These are phyloP conservation scores for Eilema depressum DNA, from an alignment of 2,888 invertebrate genomes.

Conservation along the genomic window DNA sequence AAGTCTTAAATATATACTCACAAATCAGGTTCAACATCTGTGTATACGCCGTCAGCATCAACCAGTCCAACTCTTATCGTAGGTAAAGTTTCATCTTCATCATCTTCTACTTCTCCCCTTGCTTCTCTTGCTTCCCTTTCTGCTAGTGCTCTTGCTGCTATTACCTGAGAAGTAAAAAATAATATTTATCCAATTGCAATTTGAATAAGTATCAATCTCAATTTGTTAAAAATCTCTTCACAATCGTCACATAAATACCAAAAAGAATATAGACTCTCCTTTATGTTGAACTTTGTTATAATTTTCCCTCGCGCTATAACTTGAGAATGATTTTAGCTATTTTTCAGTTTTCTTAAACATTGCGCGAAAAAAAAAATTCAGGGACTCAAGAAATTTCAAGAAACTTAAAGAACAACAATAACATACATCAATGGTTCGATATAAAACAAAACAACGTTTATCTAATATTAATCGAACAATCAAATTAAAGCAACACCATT, in stretches of 20 bases:
- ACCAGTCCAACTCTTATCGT: constrained; percentile 82
- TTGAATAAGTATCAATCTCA: background rate
- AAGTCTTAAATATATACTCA: constrained; percentile 59
- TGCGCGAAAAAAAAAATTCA: too few species aligned
- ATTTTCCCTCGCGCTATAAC: too few species aligned
- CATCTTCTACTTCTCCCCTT: constrained; percentile 80
- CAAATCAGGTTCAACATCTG: constrained; percentile 82
- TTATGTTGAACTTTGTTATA: too few species aligned
- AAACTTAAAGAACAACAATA: too few species aligned
- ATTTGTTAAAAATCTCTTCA: background rate
- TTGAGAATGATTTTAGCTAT: too few species aligned
- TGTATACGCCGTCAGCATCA: constrained; percentile 81
- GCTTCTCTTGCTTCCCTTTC: constrained; percentile 82
- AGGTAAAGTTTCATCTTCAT: constrained; percentile 80
- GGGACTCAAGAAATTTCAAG: too few species aligned
- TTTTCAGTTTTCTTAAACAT: too few species aligned
- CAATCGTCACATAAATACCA: too few species aligned
- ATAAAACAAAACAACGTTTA: too few species aligned
- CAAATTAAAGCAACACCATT: background rate
- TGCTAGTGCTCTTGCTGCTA: constrained; percentile 82
- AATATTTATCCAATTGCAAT: background rate
- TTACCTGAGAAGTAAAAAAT: constrained; percentile 64
- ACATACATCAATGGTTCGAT: too few species aligned
- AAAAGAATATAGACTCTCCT: too few species aligned
- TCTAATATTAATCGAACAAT: background rate